Conservation (phyloP, 2,113 vertebrate genomes). For the Lycaon pictus region DNA sequence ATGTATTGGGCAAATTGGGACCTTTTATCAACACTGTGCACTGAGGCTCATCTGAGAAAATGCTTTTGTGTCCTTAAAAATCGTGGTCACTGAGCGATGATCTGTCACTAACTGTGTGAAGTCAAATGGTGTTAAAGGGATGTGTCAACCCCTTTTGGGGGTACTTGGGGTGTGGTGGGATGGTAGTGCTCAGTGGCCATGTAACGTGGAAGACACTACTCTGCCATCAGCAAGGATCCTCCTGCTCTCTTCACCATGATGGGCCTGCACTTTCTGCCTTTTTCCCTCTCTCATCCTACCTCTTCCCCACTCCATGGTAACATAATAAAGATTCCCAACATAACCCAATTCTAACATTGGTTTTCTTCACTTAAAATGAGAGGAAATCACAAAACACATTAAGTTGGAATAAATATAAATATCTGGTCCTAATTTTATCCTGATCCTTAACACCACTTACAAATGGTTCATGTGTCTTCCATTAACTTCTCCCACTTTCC, state of each 20-base stretch:
- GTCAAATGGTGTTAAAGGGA: not conserved
- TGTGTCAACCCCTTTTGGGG: not conserved
- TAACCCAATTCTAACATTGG: not conserved
- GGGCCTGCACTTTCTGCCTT: not conserved
- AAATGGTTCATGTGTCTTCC: not conserved
- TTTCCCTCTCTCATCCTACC: not conserved
- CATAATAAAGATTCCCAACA: not conserved
- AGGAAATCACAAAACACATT: not conserved
- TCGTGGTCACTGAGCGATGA: not conserved
- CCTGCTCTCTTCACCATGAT: not conserved
- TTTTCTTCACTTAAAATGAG: not conserved
- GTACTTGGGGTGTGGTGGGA: not conserved
- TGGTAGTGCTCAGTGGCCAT: not conserved
- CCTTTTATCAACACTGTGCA: not conserved
- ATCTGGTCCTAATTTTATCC: not conserved
- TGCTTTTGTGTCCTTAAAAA: not conserved
- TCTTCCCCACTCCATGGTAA: not conserved
- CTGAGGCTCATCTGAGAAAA: not conserved
- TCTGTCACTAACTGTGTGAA: not conserved
- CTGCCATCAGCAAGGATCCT: not conserved
- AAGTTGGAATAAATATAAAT: not conserved
- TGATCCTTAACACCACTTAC: not conserved
- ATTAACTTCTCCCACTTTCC: not conserved
- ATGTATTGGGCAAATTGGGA: not conserved
- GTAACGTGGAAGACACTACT: not conserved